Evolutionary conservation across 2,888 invertebrate genomes (phyloP).

Genomic region (Eristalinus sepulchralis): DNA sequence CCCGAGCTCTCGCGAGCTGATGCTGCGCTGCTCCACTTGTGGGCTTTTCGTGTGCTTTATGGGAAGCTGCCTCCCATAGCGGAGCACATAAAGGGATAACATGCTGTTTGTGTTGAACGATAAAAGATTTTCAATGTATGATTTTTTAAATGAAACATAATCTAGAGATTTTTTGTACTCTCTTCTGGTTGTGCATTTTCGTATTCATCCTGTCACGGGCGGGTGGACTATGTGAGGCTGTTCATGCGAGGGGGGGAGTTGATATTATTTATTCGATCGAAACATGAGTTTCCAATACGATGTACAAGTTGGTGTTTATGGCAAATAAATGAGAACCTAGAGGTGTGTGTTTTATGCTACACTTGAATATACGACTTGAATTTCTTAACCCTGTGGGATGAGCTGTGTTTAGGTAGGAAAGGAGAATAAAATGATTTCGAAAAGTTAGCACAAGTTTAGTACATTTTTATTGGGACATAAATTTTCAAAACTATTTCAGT

Average conservation of each 20-base stretch:
- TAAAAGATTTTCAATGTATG: slow-evolving; percentile 73
- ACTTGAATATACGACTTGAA: background rate
- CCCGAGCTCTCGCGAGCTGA: slow-evolving; percentile 73
- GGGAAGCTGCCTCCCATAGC: slow-evolving; percentile 66
- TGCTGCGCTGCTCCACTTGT: slow-evolving; percentile 72
- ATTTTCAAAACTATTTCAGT: too few species aligned
- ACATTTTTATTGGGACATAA: too few species aligned
- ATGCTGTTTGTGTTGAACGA: slow-evolving; percentile 75
- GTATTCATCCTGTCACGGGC: slow-evolving; percentile 23
- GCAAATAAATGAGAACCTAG: slow-evolving; percentile 17
- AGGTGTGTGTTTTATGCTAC: background rate
- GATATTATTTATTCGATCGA: slow-evolving; percentile 54
- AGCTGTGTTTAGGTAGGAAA: too few species aligned
- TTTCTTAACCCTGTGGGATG: background rate
- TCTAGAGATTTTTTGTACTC: slow-evolving; percentile 38
- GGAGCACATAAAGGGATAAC: slow-evolving; percentile 73
- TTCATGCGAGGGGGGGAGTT: background rate
- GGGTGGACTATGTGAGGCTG: background rate
- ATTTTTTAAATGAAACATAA: slow-evolving; percentile 71
- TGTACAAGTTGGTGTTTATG: background rate
- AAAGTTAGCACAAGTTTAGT: too few species aligned
- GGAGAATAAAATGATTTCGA: too few species aligned
- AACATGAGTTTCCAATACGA: slow-evolving; percentile 51
- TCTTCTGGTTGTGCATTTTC: slow-evolving; percentile 32
- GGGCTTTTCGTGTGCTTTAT: slow-evolving; percentile 72